Evolutionary conservation across 2,797 vertebrate species (phyloP).

Genomic region (Tiaroga cobitis): DNA sequence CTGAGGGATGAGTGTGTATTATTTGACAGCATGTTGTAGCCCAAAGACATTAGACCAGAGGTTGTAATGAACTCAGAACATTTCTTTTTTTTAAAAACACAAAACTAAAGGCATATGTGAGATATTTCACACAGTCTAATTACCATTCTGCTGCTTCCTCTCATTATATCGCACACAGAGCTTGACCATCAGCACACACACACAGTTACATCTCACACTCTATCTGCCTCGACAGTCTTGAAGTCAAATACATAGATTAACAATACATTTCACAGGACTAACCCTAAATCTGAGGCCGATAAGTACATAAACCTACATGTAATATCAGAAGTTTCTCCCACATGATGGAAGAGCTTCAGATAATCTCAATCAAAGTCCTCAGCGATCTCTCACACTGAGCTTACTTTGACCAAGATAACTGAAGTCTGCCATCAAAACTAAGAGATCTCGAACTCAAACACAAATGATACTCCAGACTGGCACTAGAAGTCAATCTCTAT

Average conservation of each 20-base stretch:
- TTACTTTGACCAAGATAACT: too few species aligned
- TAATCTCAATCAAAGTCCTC: not conserved
- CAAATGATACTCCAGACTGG: not conserved
- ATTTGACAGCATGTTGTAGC: not conserved
- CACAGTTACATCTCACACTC: not conserved
- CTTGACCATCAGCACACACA: slow-evolving; percentile 2
- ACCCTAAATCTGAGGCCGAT: not conserved
- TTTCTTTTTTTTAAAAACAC: too few species aligned
- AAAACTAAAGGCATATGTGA: not conserved
- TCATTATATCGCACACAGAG: not conserved
- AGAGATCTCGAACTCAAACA: not conserved
- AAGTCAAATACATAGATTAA: not conserved
- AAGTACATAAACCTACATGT: too few species aligned
- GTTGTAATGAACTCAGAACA: not conserved
- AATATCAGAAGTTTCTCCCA: not conserved
- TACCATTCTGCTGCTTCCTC: not conserved
- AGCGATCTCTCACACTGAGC: not conserved
- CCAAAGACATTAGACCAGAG: not conserved
- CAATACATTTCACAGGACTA: not conserved
- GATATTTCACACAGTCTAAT: not conserved
- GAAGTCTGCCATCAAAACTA: not conserved
- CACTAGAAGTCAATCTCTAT: not conserved
- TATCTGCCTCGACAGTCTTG: not conserved
- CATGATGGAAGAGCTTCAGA: not conserved
- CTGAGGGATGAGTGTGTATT: not conserved